Conservation (phyloP, 2,888 invertebrate species). For the Lycocerus yunnanus region DNA sequence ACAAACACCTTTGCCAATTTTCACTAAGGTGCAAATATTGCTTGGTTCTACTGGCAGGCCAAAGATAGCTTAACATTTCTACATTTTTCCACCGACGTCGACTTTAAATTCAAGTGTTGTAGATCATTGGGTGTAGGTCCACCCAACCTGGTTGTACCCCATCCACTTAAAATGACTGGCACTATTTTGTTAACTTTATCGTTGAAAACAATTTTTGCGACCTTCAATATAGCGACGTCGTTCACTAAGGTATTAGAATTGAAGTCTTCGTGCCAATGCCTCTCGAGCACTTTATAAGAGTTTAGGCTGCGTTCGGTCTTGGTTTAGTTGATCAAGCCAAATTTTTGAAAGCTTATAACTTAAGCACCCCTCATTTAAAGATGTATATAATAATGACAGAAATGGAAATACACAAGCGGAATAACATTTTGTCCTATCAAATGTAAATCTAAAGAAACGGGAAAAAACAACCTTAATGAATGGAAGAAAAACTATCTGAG, state of each 20-base stretch:
- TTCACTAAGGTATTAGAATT: constrained; percentile 17
- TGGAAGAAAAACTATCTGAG: too few species aligned
- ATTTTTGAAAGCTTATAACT: too few species aligned
- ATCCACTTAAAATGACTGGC: constrained; percentile 56
- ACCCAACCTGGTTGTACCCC: constrained; percentile 60
- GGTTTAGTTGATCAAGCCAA: too few species aligned
- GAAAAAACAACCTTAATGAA: too few species aligned
- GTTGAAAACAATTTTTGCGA: neutral
- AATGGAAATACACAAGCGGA: too few species aligned
- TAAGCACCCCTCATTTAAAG: too few species aligned
- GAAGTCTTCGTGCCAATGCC: constrained; percentile 35
- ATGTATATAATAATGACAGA: too few species aligned
- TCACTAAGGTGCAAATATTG: constrained; percentile 65
- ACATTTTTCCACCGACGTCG: constrained; percentile 59
- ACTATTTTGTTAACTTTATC: constrained; percentile 35
- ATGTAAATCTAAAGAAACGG: too few species aligned
- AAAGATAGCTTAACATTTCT: constrained; percentile 47
- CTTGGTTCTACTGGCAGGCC: constrained; percentile 53
- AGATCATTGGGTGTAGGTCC: constrained; percentile 60
- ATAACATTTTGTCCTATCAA: too few species aligned
- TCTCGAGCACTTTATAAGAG: too few species aligned
- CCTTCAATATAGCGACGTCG: constrained; percentile 35
- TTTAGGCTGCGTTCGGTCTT: too few species aligned
- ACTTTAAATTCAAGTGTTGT: constrained; percentile 59
- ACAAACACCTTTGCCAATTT: constrained; percentile 64